phyloP scores from a whole-genome alignment of 2,113 vertebrate genomes.

The Pangasianodon hypophthalmus region DNA sequence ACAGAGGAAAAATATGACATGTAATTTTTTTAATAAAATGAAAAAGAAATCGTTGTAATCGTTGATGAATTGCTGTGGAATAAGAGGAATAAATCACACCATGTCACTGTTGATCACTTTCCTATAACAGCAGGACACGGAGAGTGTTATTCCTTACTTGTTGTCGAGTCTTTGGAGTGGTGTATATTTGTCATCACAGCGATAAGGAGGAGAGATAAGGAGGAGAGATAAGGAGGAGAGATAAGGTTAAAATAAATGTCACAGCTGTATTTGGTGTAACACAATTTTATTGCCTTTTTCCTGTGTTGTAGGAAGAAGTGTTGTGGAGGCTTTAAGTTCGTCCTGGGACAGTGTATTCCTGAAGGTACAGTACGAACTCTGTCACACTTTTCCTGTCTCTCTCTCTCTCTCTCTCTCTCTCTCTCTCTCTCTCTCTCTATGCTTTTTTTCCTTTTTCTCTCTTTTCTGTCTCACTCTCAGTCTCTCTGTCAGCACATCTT shows the following conservation, averaged over 20 bases:
- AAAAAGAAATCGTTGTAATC: no score
- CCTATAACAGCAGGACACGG: neutral
- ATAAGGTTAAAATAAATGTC: neutral
- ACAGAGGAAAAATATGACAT: no score
- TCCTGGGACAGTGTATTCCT: constrained; percentile 96
- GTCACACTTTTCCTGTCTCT: neutral
- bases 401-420: neutral
- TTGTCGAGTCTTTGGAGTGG: no score
- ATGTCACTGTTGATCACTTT: neutral
- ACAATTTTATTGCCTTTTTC: neutral
- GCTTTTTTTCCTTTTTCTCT: neutral
- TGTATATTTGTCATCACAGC: no score
- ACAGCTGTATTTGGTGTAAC: neutral
- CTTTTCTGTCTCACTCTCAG: neutral
- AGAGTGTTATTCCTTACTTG: neutral
- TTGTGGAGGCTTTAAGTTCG: constrained; percentile 96
- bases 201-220: neutral
- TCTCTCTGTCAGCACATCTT: no score
- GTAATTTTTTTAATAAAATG: no score
- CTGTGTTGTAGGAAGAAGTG: constrained; percentile 88
- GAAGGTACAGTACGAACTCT: constrained; percentile 90
- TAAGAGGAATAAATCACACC: neutral
- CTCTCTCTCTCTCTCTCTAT: neutral
- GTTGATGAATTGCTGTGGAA: no score
- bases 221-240: neutral